Conservation (phyloP, 2,888 invertebrate species). For the Slavum lentiscoides region DNA sequence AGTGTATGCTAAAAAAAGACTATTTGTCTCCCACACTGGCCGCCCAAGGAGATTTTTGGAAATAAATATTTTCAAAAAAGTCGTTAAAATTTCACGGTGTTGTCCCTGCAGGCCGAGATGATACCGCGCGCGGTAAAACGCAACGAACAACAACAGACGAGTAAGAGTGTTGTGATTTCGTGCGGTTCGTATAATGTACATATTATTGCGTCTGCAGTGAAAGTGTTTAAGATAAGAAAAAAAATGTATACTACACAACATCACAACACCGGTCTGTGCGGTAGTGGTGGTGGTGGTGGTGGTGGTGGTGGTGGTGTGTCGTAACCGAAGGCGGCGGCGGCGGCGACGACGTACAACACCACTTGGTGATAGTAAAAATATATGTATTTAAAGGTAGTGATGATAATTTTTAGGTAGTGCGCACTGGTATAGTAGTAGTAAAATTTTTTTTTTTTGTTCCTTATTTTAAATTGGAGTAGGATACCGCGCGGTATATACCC, state of each 20-base stretch:
- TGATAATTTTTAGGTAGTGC: not conserved
- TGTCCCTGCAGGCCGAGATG: no score
- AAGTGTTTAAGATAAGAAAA: conserved; percentile 8
- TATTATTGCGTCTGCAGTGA: not conserved
- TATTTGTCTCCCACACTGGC: no score
- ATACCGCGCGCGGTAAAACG: no score
- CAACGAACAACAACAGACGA: not conserved
- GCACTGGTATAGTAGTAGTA: not conserved
- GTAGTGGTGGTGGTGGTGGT: no score
- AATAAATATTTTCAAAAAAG: no score
- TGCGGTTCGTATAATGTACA: not conserved
- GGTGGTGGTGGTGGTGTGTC: not conserved
- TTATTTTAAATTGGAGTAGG: not conserved
- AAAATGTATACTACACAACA: no score
- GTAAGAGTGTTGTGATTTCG: not conserved
- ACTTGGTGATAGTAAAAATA: not conserved
- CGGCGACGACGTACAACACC: not conserved
- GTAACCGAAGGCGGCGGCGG: not conserved
- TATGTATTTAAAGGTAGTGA: not conserved
- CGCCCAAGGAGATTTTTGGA: no score
- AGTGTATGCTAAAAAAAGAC: no score
- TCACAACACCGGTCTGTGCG: no score
- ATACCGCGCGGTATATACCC: not conserved
- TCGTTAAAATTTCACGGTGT: no score
- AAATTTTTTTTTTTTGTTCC: not conserved